phyloP scores from a whole-genome alignment of 2,888 invertebrate genomes.

The Carcina quercana region DNA sequence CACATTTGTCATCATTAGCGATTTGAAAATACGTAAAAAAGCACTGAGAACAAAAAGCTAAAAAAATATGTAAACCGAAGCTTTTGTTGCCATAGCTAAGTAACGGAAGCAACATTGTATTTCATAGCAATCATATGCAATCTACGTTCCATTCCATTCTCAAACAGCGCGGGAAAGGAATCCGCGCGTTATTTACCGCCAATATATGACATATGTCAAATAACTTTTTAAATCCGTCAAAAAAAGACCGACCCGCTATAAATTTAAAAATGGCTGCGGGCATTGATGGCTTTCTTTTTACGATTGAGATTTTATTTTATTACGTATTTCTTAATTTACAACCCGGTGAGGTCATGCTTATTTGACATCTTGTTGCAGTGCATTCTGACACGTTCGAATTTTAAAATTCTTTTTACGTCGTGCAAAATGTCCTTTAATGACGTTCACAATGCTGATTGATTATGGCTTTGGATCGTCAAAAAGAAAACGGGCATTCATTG shows the following conservation, averaged over 20 bases:
- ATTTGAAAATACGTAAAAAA: neutral
- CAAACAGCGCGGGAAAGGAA: constrained; percentile 26
- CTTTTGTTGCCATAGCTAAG: constrained; percentile 18
- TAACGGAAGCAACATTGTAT: constrained; percentile 31
- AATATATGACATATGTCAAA: constrained; percentile 25
- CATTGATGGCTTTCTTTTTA: constrained; percentile 55
- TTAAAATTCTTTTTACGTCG: constrained; percentile 18
- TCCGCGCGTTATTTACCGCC: constrained; percentile 34
- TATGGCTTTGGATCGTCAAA: no score
- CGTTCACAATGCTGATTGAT: no score
- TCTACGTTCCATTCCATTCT: constrained; percentile 30
- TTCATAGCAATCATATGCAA: constrained; percentile 32
- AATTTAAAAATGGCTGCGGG: constrained; percentile 39
- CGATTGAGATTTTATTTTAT: constrained; percentile 41
- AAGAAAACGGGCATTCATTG: no score
- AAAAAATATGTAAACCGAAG: constrained; percentile 2
- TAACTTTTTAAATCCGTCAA: constrained; percentile 34
- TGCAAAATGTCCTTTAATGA: constrained; percentile 15
- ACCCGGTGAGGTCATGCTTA: constrained; percentile 29
- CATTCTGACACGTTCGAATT: no score
- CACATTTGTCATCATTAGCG: neutral
- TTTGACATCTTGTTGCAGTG: constrained; percentile 24
- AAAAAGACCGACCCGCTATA: constrained; percentile 38
- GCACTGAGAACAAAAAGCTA: neutral
- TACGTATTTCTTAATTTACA: constrained; percentile 40